These are phyloP conservation scores for Hydriomena furcata DNA, from an alignment of 2,888 invertebrate genomes.

Conservation along the genomic window DNA sequence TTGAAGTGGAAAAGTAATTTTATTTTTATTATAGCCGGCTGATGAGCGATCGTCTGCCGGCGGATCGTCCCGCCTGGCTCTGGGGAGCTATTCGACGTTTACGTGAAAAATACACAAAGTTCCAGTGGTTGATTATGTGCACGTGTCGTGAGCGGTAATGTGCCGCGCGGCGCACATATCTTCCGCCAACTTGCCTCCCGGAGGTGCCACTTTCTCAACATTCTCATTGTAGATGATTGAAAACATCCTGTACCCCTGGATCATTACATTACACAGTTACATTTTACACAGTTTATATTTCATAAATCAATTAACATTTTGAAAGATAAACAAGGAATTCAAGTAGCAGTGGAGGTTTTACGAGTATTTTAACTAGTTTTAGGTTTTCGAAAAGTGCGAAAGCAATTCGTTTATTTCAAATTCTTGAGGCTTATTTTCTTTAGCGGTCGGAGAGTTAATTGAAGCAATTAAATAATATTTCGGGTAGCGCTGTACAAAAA, in stretches of 20 bases:
- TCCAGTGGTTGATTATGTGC: conserved; percentile 45
- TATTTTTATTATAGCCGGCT: conserved; percentile 24
- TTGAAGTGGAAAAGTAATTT: conserved; percentile 21
- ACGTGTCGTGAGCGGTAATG: conserved; percentile 41
- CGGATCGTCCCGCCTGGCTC: conserved; percentile 17
- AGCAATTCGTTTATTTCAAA: conserved; percentile 24
- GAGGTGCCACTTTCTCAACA: conserved; percentile 37
- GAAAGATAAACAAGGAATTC: background rate
- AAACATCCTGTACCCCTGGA: conserved; percentile 28
- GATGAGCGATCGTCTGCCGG: conserved; percentile 30
- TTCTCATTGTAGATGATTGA: conserved; percentile 39
- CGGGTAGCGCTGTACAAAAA: conserved; percentile 33
- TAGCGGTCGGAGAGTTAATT: conserved; percentile 32
- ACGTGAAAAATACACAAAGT: conserved; percentile 37
- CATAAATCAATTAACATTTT: too few species aligned
- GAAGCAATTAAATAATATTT: conserved; percentile 37
- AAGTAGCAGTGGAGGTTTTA: background rate
- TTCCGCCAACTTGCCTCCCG: conserved; percentile 33
- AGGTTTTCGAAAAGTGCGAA: conserved; percentile 6
- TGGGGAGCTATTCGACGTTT: conserved; percentile 32
- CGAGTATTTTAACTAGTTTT: conserved; percentile 7
- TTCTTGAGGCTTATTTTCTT: conserved; percentile 31
- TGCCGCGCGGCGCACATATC: conserved; percentile 37
- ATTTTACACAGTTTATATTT: too few species aligned
- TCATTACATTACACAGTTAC: conserved; percentile 16